phyloP scores from a whole-genome alignment of 2,797 vertebrate species.

The Pteropus rufus region DNA sequence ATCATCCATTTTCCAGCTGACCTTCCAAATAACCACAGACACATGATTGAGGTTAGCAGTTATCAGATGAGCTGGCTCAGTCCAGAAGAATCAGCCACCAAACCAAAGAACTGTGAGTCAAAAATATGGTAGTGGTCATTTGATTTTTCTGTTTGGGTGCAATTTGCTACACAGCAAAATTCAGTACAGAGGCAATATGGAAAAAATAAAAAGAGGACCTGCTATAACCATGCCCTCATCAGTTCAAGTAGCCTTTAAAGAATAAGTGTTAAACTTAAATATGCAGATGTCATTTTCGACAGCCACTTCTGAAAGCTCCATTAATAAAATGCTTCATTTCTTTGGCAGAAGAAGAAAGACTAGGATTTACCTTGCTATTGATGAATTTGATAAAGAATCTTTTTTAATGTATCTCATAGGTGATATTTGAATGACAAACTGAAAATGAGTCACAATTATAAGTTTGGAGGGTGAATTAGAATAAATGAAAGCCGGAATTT shows the following conservation, averaged over 20 bases:
- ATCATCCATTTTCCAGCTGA: background rate
- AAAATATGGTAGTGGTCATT: background rate
- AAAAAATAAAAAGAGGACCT: background rate
- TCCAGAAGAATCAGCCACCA: background rate
- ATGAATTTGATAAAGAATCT: slow-evolving; percentile 51
- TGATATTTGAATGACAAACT: slow-evolving; percentile 50
- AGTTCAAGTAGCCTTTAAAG: background rate
- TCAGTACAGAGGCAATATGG: background rate
- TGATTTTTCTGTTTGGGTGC: background rate
- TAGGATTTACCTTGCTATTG: slow-evolving; percentile 48
- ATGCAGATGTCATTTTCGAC: background rate
- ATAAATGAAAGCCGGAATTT: slow-evolving; percentile 50
- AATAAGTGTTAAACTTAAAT: background rate
- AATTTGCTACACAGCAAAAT: background rate
- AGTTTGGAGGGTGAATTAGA: slow-evolving; percentile 58
- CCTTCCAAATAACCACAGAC: background rate
- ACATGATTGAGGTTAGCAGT: background rate
- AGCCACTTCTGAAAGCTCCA: background rate
- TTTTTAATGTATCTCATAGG: slow-evolving; percentile 54
- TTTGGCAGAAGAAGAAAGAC: slow-evolving; percentile 57
- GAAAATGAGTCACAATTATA: slow-evolving; percentile 1
- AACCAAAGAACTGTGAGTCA: background rate
- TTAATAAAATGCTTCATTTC: slow-evolving; percentile 63
- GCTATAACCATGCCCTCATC: background rate
- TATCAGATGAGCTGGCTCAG: background rate